Evolutionary conservation across 2,113 vertebrate species (phyloP), one percentile per base, ranked within the genome.

Genomic region (Uria lomvia): DNA sequence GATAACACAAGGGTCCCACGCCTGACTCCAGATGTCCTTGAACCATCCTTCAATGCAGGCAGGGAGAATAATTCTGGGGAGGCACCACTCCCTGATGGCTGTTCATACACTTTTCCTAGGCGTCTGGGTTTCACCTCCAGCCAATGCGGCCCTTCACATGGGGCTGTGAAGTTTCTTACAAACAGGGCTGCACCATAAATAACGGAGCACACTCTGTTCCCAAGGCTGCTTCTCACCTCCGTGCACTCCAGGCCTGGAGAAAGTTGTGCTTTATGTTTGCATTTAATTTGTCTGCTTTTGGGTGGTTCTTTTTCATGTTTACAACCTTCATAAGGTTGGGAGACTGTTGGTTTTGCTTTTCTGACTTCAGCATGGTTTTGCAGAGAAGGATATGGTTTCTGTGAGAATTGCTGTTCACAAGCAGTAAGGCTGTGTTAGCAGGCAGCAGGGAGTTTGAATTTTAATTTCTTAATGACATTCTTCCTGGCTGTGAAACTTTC

Each of bases 401-500:
- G 14, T 56, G 68, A 84, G 36, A 75, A 68, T 5, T 52, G 56
- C 60, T 58, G 56, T 43, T 95, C 38, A 7, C 4, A 5, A 47
- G 62, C 68, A 52, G 80, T 10, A n/a, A 36, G 49, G 58, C 22
- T 85, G 30, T 38, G 60, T 58, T 96, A 71, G 38, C 86, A 50
- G 92, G 49, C 5, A 0, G 68, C 55, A 68, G 40, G 23, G 79
- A 95, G 17, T 49, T 89, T 60, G 68, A 82, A 89, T 88, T 92
- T 85, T 81, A 82, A 79, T 89, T 92, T 94, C n/a, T 83, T 93
- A 80, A 90, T 86, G 12, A 47, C 0, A 3, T 82, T 89, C 58
- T 73, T 89, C 72, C 88, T 66, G 70, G 53, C 86, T 94, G 73
- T 63, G 49, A 85, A 89, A 78, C 27, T 92, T 89, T 45, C 53